Evolutionary conservation across 64 coral and sea anemone genomes (phyloP).

Genomic region (Pocillopora verrucosa): DNA sequence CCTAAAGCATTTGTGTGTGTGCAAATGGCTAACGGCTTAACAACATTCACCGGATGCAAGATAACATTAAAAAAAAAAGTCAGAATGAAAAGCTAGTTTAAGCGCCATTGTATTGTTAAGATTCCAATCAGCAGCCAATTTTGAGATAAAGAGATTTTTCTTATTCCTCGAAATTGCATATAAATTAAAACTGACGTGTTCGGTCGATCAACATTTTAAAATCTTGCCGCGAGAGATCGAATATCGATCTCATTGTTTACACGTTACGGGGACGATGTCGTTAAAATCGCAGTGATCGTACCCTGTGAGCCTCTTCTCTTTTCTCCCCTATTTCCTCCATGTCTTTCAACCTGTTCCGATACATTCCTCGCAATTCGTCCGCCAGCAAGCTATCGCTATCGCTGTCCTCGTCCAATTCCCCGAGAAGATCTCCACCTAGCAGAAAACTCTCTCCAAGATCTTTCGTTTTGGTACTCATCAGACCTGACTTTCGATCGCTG

Average conservation of each 20-base stretch:
- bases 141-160: background rate
- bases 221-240: background rate
- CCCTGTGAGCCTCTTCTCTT: constrained; percentile 73
- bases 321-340: constrained; percentile 81
- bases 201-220: background rate
- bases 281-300: constrained; percentile 15
- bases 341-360: constrained; percentile 77
- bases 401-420: constrained; percentile 38
- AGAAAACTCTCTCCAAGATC: constrained; percentile 48
- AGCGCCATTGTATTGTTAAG: background rate
- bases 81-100: background rate
- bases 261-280: background rate
- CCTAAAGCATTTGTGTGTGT: background rate
- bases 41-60: background rate
- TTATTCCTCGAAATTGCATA: background rate
- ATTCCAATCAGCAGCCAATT: background rate
- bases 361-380: constrained; percentile 80
- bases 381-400: constrained; percentile 77
- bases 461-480: constrained; percentile 50
- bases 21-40: constrained; percentile 23
- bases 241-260: background rate
- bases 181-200: background rate
- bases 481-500: constrained; percentile 6
- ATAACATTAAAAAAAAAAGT: background rate
- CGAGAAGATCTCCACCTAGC: constrained; percentile 18